Evolutionary conservation across 2,888 invertebrate genomes (phyloP), one percentile per base, ranked within the genome.

Genomic region (Brachyopa scutellaris): DNA sequence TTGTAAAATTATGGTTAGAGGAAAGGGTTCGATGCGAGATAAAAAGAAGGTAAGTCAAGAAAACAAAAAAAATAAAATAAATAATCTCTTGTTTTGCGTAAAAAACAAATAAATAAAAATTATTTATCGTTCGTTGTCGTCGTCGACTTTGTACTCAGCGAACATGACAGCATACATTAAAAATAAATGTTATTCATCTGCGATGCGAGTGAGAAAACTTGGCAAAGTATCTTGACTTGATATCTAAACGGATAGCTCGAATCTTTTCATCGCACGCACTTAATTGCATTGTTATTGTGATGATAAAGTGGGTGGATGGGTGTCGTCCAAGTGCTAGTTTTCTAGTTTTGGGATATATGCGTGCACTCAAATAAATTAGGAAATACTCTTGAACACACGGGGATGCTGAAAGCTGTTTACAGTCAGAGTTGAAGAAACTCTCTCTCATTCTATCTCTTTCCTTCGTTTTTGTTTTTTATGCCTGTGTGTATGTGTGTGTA

Each of bases 1-100:
- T 87, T 99, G 99, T 93, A 99, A 99, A 94, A 99, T 99, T 89
- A 99, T 99, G 99, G 99, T 99, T 89, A 94, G 99, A 93, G 99
- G 99, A 90, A 98, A 98, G 92, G 99, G 99, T 85, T 99, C 99
- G 79, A 99, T 99, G 99, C 93, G 99, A 91, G 99, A 99, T 92
- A 99, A 99, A 93, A 97, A 98, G 93, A 99, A 99, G 97, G 99
- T 99, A 93, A 92, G 92, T 89, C 26, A 26, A 26, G 7, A 1
- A 53, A 53, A 19, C n/a, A 53, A 33, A 45, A 23, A 13, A n/a
- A n/a, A n/a, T n/a, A n/a, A n/a, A n/a, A n/a, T n/a, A n/a, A n/a
- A n/a, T n/a, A n/a, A n/a, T n/a, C n/a, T n/a, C n/a, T n/a, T 17
- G 9, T 57, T 42, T 42, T 55, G 5, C 1, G 51, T 40, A n/a